A percentile compares a stretch with the other conserved stretches of the same genome.
Conservation (phyloP, 2,113 vertebrate genomes). For the Murina feae region DNA sequence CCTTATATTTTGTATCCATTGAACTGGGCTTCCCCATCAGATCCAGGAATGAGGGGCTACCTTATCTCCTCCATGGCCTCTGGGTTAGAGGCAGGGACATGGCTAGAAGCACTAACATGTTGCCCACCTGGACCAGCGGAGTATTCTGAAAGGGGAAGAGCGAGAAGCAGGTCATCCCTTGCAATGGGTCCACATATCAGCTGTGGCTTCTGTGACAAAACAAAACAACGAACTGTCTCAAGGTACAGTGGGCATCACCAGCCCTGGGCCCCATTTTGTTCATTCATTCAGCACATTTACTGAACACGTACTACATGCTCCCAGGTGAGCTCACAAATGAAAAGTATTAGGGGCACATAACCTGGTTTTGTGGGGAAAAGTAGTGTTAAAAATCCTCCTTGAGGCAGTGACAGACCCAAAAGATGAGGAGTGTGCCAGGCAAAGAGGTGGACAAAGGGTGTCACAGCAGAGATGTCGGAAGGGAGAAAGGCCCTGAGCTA, state of each 20-base stretch:
- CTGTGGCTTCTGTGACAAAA: neutral
- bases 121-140: neutral
- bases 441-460: neutral
- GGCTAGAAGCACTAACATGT: neutral
- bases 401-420: neutral
- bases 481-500: neutral
- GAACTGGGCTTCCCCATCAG: slow-evolving; percentile 76
- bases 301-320: fast-evolving
- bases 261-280: neutral
- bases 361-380: neutral
- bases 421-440: neutral
- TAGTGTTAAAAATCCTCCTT: neutral
- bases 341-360: neutral
- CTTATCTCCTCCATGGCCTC: slow-evolving; percentile 79
- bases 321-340: neutral
- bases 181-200: neutral
- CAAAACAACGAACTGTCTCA: neutral
- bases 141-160: slow-evolving; percentile 33
- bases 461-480: neutral
- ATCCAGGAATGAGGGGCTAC: slow-evolving; percentile 74
- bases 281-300: neutral
- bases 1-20: slow-evolving; percentile 98
- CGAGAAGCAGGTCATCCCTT: neutral
- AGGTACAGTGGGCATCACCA: neutral
- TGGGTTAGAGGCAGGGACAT: neutral